These are phyloP conservation scores for Aegotheles bennettii DNA, from an alignment of 2,113 vertebrate genomes.

Conservation along the genomic window DNA sequence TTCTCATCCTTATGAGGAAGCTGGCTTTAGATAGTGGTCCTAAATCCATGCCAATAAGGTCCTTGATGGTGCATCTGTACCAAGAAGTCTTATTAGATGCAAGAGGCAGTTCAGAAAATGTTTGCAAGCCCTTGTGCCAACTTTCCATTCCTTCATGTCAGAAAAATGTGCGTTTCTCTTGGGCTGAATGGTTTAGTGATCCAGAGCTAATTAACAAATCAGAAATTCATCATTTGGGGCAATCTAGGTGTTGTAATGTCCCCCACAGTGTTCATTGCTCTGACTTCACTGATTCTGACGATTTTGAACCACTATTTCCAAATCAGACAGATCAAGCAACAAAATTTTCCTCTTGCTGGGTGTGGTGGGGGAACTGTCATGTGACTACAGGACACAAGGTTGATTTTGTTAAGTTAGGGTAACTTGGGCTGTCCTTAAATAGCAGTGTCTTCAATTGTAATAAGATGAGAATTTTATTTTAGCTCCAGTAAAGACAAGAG, in stretches of 20 bases:
- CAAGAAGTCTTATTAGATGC: not conserved
- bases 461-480: not conserved
- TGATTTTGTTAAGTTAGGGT: not conserved
- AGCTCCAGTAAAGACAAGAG: not conserved
- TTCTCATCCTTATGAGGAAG: not conserved
- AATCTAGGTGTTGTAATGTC: not conserved
- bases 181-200: not conserved
- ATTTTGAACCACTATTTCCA: not conserved
- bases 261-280: not conserved
- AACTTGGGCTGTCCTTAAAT: not conserved
- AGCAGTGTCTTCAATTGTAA: not conserved
- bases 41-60: not conserved
- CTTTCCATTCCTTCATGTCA: not conserved
- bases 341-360: not conserved
- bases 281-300: not conserved
- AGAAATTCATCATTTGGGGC: not conserved
- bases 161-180: not conserved
- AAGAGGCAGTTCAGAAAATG: not conserved
- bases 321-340: not conserved
- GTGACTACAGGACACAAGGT: not conserved
- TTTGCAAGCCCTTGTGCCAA: not conserved
- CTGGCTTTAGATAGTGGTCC: not conserved
- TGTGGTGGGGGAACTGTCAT: not conserved
- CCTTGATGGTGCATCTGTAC: not conserved
- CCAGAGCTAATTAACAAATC: slow-evolving; percentile 17